Conservation (phyloP, 2,797 vertebrate genomes). For the Mus caroli region DNA sequence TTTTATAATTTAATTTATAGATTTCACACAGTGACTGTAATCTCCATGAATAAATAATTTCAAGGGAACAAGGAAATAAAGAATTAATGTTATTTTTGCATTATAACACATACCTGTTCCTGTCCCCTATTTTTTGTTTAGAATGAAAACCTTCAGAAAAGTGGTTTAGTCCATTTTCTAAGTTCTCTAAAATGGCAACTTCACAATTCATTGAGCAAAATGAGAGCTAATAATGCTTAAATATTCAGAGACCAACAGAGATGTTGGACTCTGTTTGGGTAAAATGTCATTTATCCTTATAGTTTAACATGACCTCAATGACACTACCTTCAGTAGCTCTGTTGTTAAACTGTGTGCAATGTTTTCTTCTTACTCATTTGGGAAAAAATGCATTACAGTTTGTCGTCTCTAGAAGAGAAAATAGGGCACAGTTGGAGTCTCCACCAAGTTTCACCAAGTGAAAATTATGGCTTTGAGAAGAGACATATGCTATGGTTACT, state of each 20-base stretch:
- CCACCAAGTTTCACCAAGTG: conserved; percentile 39
- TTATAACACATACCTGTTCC: not conserved
- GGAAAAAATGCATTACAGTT: not conserved
- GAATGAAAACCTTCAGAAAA: conserved; percentile 34
- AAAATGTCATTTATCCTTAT: conserved; percentile 26
- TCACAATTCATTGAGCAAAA: not conserved
- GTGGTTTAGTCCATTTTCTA: not conserved
- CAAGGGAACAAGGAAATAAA: not conserved
- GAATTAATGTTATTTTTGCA: not conserved
- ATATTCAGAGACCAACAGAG: not conserved
- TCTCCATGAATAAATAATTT: not conserved
- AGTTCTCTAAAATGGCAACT: conserved; percentile 25
- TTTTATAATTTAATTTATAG: conserved; percentile 25
- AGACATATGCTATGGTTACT: conserved; percentile 59
- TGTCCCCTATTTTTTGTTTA: conserved; percentile 32
- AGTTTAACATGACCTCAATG: not conserved
- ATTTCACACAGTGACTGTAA: not conserved
- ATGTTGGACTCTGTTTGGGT: conserved; percentile 23
- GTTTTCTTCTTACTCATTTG: not conserved
- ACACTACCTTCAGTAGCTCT: not conserved
- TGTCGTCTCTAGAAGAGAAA: not conserved
- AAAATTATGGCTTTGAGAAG: conserved; percentile 45
- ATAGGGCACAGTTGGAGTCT: conserved; percentile 54
- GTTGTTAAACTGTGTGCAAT: not conserved
- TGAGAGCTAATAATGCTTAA: not conserved